Base-by-base conservation (phyloP, 2,888 invertebrate genomes). In the Camponotus fellah region DNA sequence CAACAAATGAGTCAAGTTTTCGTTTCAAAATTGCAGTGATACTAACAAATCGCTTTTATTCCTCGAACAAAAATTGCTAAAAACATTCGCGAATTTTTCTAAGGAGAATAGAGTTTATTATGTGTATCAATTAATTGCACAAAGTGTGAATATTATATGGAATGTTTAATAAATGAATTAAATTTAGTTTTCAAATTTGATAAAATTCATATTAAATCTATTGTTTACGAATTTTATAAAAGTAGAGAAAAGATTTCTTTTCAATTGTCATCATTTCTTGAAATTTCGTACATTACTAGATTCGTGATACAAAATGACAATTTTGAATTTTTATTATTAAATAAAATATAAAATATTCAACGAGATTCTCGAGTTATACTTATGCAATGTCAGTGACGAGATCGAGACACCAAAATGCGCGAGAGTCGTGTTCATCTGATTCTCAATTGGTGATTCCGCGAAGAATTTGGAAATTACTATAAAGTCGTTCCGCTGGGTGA, bases 401-500 rank as follows among this genome's bases (percentile, higher is more conserved):
- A n/a, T 1, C 21, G 65, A 53, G 37, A 37, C 37, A 66, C 26
- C 14, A 26, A 53, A 26, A 43, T 12, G 10, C 72, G 75, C 83
- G 65, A 77, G 53, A 65, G 68, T 64, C 69, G 74, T 85, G 72
- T 60, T 68, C 69, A 76, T 81, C 72, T 82, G 87, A 88, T 87
- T 86, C 87, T 87, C 84, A 74, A 46, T 56, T 77, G 56, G 72
- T 79, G 82, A 88, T 86, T 87, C 80, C 80, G 76, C 66, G 46
- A 76, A 80, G 76, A 76, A 82, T 68, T 74, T 56, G 76, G 86
- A 82, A 79, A 83, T 87, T 68, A 71, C 37, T 76, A 53, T 76
- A 66, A 85, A 17, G 66, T 75, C 80, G 76, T 85, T 85, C 91
- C 84, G 65, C 64, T 84, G 82, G 84, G 86, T 86, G 84, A 90